phyloP scores from a whole-genome alignment of 1,140 invertebrate species.

The Panulirus ornatus region DNA sequence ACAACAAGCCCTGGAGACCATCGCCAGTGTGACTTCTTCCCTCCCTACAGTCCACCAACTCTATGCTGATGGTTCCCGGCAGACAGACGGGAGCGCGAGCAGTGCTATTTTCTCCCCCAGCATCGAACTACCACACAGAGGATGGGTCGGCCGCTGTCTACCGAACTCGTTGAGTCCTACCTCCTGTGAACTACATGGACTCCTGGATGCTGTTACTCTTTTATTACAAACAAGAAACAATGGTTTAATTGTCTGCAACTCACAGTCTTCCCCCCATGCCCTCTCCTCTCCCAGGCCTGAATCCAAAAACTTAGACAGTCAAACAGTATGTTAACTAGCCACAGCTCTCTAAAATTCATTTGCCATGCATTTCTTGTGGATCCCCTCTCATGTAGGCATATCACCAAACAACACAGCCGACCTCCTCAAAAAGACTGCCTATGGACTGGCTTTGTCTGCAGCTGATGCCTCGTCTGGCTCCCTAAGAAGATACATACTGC shows the following conservation, averaged over 20 bases:
- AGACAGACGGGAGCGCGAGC: slow-evolving; percentile 3
- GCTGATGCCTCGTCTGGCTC: background rate
- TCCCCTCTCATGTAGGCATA: background rate
- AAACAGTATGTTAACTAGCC: slow-evolving; percentile 2
- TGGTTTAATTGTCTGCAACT: slow-evolving; percentile 28
- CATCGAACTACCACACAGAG: slow-evolving; percentile 8
- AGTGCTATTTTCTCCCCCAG: slow-evolving; percentile 25
- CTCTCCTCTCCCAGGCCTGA: slow-evolving; percentile 4
- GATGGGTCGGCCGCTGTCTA: slow-evolving; percentile 20
- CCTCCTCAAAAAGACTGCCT: background rate
- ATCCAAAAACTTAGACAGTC: background rate
- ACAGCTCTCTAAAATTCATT: background rate
- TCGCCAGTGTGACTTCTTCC: slow-evolving; percentile 10
- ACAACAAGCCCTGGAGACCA: background rate
- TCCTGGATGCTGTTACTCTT: slow-evolving; percentile 25
- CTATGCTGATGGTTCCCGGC: slow-evolving; percentile 15
- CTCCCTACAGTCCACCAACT: slow-evolving; percentile 20
- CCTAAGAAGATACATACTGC: background rate
- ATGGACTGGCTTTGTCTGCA: background rate
- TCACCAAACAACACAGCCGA: background rate
- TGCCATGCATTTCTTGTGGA: background rate
- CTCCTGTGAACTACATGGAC: slow-evolving; percentile 32
- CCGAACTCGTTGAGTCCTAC: slow-evolving; percentile 39
- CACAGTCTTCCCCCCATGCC: background rate
- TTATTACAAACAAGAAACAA: too few relatives aligned